These are phyloP conservation scores for Phoeniculus purpureus DNA, from an alignment of 2,797 vertebrate species.

Conservation along the genomic window DNA sequence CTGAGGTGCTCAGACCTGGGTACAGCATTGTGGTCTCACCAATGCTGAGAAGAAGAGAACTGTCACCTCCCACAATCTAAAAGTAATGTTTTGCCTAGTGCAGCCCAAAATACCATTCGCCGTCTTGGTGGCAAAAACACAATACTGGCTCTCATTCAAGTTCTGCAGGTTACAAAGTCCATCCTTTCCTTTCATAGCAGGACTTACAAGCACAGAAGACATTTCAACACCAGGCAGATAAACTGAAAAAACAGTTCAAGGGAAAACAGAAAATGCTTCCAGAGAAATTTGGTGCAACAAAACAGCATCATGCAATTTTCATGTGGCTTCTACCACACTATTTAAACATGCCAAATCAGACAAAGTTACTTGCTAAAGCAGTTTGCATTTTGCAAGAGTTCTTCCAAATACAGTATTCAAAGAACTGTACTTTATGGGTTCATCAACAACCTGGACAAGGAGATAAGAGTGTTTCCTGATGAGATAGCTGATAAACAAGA, in stretches of 20 bases:
- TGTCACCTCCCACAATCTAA: neutral
- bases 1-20: neutral
- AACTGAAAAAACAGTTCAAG: neutral
- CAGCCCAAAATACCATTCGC: neutral
- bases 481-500: too few species aligned
- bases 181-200: neutral
- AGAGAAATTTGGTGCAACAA: neutral
- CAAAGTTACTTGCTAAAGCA: neutral
- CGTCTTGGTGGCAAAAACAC: neutral
- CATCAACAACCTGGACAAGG: too few species aligned
- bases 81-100: neutral
- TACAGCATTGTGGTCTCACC: neutral
- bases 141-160: neutral
- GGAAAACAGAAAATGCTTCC: neutral
- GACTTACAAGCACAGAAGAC: neutral
- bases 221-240: neutral
- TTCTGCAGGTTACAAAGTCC: neutral
- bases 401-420: neutral
- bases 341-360: neutral
- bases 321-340: neutral
- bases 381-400: neutral
- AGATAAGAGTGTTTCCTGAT: too few species aligned
- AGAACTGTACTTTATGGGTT: too few species aligned
- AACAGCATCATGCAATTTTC: neutral
- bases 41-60: neutral